Base-by-base conservation (phyloP, 1,140 invertebrate species). In the Anastrepha ludens region DNA sequence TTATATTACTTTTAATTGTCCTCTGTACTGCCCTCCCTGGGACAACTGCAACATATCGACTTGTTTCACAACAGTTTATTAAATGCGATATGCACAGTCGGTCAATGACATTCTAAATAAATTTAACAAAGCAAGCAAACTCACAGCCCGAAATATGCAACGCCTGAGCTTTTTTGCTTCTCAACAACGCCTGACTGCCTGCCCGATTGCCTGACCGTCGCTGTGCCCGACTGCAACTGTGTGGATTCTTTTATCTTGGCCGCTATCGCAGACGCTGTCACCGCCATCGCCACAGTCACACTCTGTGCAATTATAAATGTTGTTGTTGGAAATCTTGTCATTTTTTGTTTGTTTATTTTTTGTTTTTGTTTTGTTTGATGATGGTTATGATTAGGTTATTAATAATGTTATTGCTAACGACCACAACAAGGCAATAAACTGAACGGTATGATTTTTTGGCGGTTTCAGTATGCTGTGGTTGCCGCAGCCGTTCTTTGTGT, bases 391-490 rank as follows among this genome's bases (percentile, higher is more conserved):
- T 47, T 47, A 74, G 41, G 15, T 74, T 74, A 44, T 15, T 74
- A 74, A 74, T 74, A 39, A 74, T 74, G 67, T 74, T 74, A 44
- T 74, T 74, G 67, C 67, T 74, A 41, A 17, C 60, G 17, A 17
- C 60, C 60, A n/a, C 60, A 62, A 62, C 60, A 74, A 15, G 39
- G 67, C 41, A 74, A 74, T 47, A 74, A 44, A 74, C 13, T 44
- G 15, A 74, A 74, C 41, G 41, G 44, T 74, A 74, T 74, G 67
- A 74, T 74, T 74, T 67, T 74, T 74, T 15, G 67, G 41, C 41
- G 67, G 13, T 41, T 74, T 74, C 39, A 74, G 44, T 74, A 44
- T 74, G 15, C 44, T 74, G 39, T 70, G 44, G 67, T 47, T 44
- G 39, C 44, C 39, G 39, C 67, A 17, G 39, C 39, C 39, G 64